A percentile compares a stretch with the other conserved stretches of the same genome.
Evolutionary conservation across 2,797 vertebrate species (phyloP).

Genomic region (Anas georgica): DNA sequence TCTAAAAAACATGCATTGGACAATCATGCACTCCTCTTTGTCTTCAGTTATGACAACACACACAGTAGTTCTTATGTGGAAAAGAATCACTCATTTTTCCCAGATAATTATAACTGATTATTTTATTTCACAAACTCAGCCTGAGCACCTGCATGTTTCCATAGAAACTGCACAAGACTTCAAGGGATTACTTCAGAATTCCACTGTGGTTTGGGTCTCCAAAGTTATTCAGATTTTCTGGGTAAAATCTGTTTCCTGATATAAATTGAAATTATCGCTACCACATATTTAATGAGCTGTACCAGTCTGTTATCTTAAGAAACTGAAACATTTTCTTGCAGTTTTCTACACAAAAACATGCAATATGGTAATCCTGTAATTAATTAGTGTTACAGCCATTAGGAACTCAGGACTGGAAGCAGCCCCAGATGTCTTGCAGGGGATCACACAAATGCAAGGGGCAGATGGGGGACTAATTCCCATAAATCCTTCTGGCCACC

Average conservation of each 20-base stretch:
- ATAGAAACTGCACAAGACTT: slow-evolving; percentile 16
- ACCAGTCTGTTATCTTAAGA: neutral
- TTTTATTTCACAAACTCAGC: neutral
- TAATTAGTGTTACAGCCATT: neutral
- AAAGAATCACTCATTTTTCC: neutral
- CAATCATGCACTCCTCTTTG: neutral
- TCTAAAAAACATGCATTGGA: neutral
- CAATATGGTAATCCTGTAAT: neutral
- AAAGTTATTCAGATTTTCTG: neutral
- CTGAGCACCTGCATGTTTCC: slow-evolving; percentile 18
- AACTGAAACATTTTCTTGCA: neutral
- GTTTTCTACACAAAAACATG: neutral
- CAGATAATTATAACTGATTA: neutral
- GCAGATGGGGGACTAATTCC: neutral
- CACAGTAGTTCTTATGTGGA: neutral
- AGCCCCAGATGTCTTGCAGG: neutral
- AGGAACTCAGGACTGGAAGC: neutral
- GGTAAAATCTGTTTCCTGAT: neutral
- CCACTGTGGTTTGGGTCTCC: neutral
- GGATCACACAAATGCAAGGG: neutral
- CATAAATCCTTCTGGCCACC: neutral
- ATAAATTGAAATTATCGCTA: neutral
- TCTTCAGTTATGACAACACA: neutral
- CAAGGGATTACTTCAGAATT: slow-evolving; percentile 4
- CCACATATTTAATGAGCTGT: neutral